These are phyloP conservation scores for Paramormyrops hopkinsi DNA, from an alignment of 2,797 vertebrate species.

Conservation along the genomic window DNA sequence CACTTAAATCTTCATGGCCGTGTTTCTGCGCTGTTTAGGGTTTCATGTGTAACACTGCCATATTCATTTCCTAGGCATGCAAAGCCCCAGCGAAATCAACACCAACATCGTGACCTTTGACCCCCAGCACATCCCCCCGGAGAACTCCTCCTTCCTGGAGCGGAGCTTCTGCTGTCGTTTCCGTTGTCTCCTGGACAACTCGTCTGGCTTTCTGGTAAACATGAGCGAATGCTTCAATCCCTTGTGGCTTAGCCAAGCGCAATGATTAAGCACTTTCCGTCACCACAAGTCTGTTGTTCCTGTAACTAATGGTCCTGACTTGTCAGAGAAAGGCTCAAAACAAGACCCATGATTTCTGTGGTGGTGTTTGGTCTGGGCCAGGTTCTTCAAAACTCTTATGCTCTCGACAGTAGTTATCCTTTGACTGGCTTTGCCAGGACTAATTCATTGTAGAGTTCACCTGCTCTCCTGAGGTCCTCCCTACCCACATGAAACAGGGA, in stretches of 20 bases:
- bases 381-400: not conserved
- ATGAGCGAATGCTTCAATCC: not conserved
- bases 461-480: not conserved
- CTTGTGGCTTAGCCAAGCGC: not conserved
- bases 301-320: not conserved
- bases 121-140: conserved; percentile 41
- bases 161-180: conserved; percentile 75
- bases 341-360: not conserved
- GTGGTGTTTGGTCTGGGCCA: not conserved
- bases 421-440: not conserved
- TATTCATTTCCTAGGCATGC: conserved; percentile 25
- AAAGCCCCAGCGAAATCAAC: conserved; percentile 50
- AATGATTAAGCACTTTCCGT: not conserved
- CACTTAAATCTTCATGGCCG: not conserved
- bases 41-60: not conserved
- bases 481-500: not conserved
- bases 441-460: not conserved
- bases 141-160: conserved; percentile 62
- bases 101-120: conserved; percentile 50
- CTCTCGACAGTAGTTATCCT: not conserved
- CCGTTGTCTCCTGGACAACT: conserved; percentile 77
- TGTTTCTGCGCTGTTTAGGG: not conserved
- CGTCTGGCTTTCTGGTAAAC: conserved; percentile 74
- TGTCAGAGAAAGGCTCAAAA: not conserved
- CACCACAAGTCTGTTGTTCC: not conserved